Conservation (phyloP, 2,113 vertebrate genomes). For the Psephotus haematonotus region DNA sequence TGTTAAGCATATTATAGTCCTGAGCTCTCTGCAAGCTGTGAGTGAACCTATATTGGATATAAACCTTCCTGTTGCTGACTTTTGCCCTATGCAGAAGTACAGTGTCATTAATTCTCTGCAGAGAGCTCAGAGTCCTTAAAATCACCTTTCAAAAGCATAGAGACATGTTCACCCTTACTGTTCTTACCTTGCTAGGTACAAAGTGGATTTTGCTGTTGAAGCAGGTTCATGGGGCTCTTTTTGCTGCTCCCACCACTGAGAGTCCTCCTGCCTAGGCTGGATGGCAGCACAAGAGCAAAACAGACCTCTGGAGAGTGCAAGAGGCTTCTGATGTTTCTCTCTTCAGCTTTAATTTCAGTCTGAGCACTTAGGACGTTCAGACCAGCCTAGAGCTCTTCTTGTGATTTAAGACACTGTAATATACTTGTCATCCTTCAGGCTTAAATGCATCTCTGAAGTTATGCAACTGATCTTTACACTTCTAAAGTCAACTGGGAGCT, state of each 20-base stretch:
- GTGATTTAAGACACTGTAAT: constrained; percentile 31
- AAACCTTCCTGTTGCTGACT: not conserved
- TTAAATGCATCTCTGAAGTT: constrained; percentile 33
- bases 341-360: constrained; percentile 42
- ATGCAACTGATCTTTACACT: constrained; percentile 50
- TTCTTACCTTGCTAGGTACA: not conserved
- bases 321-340: constrained; percentile 1
- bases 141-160: not conserved
- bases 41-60: not conserved
- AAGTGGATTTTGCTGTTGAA: not conserved
- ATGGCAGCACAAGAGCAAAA: not conserved
- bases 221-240: fast-evolving
- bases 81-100: not conserved
- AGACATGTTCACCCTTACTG: not conserved
- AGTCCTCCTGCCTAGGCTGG: not conserved
- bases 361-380: constrained; percentile 9
- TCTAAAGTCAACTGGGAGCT: constrained; percentile 32
- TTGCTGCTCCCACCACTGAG: fast-evolving
- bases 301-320: not conserved
- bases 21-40: not conserved
- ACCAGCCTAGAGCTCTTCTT: constrained; percentile 9
- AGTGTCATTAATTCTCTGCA: not conserved
- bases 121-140: not conserved
- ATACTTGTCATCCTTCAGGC: constrained; percentile 15
- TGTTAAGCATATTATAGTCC: not conserved